A percentile compares a stretch with the other conserved stretches of the same genome.
Evolutionary conservation across 2,888 invertebrate species (phyloP).

Genomic region (Galerucella calmariensis): DNA sequence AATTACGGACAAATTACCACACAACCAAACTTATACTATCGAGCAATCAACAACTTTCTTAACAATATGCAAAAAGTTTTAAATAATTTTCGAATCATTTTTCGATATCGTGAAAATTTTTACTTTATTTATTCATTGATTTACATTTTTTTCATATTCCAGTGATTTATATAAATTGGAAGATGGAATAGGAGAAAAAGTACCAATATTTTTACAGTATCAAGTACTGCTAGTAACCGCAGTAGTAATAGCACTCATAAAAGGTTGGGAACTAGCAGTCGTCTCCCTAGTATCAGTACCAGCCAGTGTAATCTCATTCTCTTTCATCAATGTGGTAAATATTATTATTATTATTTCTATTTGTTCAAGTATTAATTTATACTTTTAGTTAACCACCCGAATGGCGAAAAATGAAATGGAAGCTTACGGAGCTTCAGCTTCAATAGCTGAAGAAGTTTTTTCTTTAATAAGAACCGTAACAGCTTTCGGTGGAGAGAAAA

Average conservation of each 20-base stretch:
- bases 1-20: no score
- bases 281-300: conserved; percentile 83
- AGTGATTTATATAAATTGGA: conserved; percentile 81
- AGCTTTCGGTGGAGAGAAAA: conserved; percentile 80
- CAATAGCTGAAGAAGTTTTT: conserved; percentile 82
- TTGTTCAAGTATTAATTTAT: neutral
- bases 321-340: conserved; percentile 77
- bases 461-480: conserved; percentile 81
- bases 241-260: conserved; percentile 78
- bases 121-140: neutral
- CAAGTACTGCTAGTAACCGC: conserved; percentile 76
- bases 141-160: conserved; percentile 32
- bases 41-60: no score
- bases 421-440: conserved; percentile 80
- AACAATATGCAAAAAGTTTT: no score
- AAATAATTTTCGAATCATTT: no score
- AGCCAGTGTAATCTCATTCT: conserved; percentile 78
- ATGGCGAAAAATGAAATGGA: conserved; percentile 75
- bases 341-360: neutral
- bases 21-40: no score
- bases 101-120: no score
- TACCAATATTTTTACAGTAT: conserved; percentile 78
- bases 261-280: conserved; percentile 85
- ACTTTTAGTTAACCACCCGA: conserved; percentile 71
- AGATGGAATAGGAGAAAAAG: conserved; percentile 86